Evolutionary conservation across 64 coral and sea anemone species (phyloP), one percentile per base, ranked within the genome.

Genomic region (Dendronephthya gigantea): DNA sequence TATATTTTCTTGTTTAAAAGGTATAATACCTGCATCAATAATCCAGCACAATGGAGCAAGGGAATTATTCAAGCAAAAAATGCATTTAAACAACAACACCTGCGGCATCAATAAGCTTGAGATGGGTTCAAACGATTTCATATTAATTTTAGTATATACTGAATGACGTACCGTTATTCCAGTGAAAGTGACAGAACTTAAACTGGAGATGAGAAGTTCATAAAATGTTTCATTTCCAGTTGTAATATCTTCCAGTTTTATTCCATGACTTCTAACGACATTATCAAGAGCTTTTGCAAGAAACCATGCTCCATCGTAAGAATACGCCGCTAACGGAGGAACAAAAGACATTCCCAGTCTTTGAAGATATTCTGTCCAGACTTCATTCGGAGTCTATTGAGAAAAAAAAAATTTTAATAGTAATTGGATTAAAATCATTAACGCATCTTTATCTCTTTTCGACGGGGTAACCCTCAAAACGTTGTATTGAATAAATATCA

Each of bases 201-300:
- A n/a, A n/a, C 29, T 66, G 2, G 58, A n/a, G 6, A n/a, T 66
- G 22, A 66, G 58, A 22, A 66, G 58, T 66, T 66, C 19, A 66
- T 66, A 66, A 66, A 66, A 66, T 30, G 58, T 66, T 66, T 66
- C 58, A 66, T 66, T 66, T 22, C 58, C 58, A 66, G 58, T 66
- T 22, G 6, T 3, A 17, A 66, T 66, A 66, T 66, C 22, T 66
- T 66, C 58, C 58, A 66, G 58, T 66, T 15, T 66, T 17, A 66
- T 17, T 22, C 29, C 29, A 66, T 66, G 19, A 66, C 22, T 30
- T 66, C 29, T 66, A 3, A 66, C 58, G 58, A 66, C 19, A 66
- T 30, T 30, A 66, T 66, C 58, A 22, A 66, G 29, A n/a, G 58
- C 58, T 15, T 66, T 66, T 66, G 58, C 58, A 66, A 66, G 19